phyloP scores from a whole-genome alignment of 1,140 invertebrate genomes.

The Agraylea sexmaculata region DNA sequence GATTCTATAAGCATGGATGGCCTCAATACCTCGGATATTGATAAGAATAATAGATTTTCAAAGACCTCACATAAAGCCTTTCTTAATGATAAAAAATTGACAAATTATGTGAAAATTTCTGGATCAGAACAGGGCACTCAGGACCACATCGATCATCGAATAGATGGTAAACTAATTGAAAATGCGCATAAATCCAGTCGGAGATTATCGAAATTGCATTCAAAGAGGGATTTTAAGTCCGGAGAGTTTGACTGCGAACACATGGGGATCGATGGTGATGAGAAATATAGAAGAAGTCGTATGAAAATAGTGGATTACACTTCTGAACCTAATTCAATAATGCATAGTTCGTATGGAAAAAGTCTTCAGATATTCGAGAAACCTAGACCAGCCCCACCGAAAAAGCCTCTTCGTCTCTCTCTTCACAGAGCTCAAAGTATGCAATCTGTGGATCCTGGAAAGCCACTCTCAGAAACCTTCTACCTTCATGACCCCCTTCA shows the following conservation, averaged over 20 bases:
- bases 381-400: constrained; percentile 61
- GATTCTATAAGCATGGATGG: constrained; percentile 31
- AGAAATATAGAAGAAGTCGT: constrained; percentile 17
- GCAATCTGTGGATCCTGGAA: constrained; percentile 49
- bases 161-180: constrained; percentile 38
- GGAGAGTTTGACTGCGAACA: constrained; percentile 55
- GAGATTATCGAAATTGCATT: constrained; percentile 34
- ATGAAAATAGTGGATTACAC: constrained; percentile 38
- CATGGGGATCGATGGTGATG: constrained; percentile 29
- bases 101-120: constrained; percentile 6
- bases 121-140: too few species aligned
- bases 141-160: constrained; percentile 33
- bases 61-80: constrained; percentile 11
- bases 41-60: constrained; percentile 3
- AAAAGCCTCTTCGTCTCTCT: constrained; percentile 70
- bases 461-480: constrained; percentile 12
- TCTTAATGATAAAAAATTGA: constrained; percentile 8
- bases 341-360: constrained; percentile 37
- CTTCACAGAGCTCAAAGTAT: constrained; percentile 69
- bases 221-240: constrained; percentile 50
- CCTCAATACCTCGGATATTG: constrained; percentile 27
- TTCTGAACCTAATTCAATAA: constrained; percentile 40
- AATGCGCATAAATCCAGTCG: constrained; percentile 39
- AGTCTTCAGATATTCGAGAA: constrained; percentile 29
- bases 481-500: constrained; percentile 19